A percentile compares a stretch with the other conserved stretches of the same genome.
Evolutionary conservation across 2,797 vertebrate genomes (phyloP).

Genomic region (Acridotheres tristis): DNA sequence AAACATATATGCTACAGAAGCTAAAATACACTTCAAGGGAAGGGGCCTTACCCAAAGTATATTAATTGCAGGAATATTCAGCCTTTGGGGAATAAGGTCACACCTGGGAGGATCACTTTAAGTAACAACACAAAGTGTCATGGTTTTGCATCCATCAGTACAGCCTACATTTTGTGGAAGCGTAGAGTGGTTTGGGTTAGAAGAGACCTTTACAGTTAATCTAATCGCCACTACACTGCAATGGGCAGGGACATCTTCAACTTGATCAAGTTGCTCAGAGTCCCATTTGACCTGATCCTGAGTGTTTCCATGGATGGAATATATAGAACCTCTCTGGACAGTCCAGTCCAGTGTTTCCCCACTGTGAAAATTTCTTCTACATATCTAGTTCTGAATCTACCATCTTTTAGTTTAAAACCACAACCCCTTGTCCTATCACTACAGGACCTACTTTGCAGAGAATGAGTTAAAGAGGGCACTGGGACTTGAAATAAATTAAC

Average conservation of each 20-base stretch:
- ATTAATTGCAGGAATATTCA: not conserved
- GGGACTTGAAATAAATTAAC: not conserved
- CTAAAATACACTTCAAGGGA: not conserved
- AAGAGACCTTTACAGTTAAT: not conserved
- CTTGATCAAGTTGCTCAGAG: not conserved
- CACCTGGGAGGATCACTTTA: not conserved
- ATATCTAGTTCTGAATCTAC: not conserved
- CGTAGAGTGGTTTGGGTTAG: not conserved
- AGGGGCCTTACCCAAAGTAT: not conserved
- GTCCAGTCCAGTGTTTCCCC: not conserved
- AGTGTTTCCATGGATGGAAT: not conserved
- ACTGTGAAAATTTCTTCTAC: not conserved
- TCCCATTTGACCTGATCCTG: not conserved
- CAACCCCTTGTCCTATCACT: not conserved
- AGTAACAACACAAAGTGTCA: not conserved
- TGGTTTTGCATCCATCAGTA: not conserved
- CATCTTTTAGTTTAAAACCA: not conserved
- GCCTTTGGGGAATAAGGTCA: not conserved
- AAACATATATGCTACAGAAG: not conserved
- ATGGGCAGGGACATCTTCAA: not conserved
- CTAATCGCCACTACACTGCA: no score
- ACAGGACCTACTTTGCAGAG: not conserved
- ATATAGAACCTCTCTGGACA: not conserved
- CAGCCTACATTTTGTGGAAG: not conserved
- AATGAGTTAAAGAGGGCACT: not conserved